A percentile compares a stretch with the other conserved stretches of the same genome.
These are phyloP conservation scores for Achatina immaculata DNA, from an alignment of 1,140 invertebrate genomes.

Conservation along the genomic window DNA sequence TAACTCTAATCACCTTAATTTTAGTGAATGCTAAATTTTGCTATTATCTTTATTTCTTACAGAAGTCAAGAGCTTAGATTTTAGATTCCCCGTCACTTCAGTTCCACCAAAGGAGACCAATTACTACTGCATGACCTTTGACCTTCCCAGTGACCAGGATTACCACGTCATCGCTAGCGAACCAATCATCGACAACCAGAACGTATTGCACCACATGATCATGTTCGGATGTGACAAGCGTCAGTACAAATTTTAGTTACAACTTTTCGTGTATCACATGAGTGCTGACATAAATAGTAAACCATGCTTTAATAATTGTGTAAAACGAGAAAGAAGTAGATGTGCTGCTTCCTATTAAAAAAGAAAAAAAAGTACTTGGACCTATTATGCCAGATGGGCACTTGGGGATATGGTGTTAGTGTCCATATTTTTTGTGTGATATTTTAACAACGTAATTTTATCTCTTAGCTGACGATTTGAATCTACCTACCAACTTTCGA, in stretches of 20 bases:
- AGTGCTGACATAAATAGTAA: background rate
- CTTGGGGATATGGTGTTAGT: background rate
- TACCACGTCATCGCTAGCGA: conserved; percentile 49
- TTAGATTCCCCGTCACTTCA: conserved; percentile 17
- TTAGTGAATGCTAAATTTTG: background rate
- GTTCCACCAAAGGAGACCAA: conserved; percentile 45
- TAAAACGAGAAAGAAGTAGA: background rate
- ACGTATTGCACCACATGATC: conserved; percentile 49
- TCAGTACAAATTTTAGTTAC: background rate
- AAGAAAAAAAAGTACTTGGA: background rate
- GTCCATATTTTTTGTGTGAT: background rate
- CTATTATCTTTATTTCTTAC: background rate
- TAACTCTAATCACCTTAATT: background rate
- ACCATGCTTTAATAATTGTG: background rate
- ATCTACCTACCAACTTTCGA: background rate
- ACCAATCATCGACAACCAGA: conserved; percentile 42
- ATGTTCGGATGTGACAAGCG: conserved; percentile 37
- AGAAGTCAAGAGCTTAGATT: conserved; percentile 24
- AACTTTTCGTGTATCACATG: background rate
- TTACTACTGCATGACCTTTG: conserved; percentile 45
- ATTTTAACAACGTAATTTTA: background rate
- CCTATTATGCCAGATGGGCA: background rate
- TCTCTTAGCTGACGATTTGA: background rate
- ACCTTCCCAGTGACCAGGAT: conserved; percentile 33
- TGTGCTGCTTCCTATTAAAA: no score